Evolutionary conservation across 1,140 invertebrate genomes (phyloP), one percentile per base, ranked within the genome.

Genomic region (Drosophila sproati): DNA sequence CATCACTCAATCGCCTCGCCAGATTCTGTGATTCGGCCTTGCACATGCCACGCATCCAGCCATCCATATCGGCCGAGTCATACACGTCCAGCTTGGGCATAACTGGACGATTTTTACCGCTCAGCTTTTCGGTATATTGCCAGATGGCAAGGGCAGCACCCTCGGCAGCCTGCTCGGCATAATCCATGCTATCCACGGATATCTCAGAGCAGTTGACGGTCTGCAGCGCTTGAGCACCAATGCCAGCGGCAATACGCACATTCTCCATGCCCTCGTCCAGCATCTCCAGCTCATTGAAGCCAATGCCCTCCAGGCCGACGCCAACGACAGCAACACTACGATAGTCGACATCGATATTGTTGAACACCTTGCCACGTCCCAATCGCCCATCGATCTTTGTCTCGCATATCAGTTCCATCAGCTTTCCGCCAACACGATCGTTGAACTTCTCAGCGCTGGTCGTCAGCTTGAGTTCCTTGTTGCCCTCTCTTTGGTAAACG

Each of bases 21-120:
- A 97, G 94, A 91, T 98, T 98, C 93, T 99, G 98, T 0, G 96
- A 95, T 51, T 96, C 94, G 0, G 96, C 96, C 91, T 97, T 95
- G 5, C 95, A 93, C 28, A 93, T 63, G 2, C 98, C 98, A 82
- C 94, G 86, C 12, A 93, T 93, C 97, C 97, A 98, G 52, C 95
- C 93, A 29, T 93, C 92, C 10, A 92, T 70, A 47, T 93, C 92
- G 7, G 79, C 4, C 8, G 86, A 75, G 77, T 93, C 92, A 48
- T 80, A 93, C 6, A 94, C 71, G 59, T 93, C 86, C 3, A 95
- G 78, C 5, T 91, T 92, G 5, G 94, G 91, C 4, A 92, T 83
- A 0, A 87, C 79, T 56, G 93, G 94, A 59, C 91, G 92, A 34
- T 94, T 91, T 29, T 94, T 92, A 61, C 93, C 91, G 3, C 91